Conservation (phyloP, 2,797 vertebrate genomes). For the Kryptolebias ocellatus region DNA sequence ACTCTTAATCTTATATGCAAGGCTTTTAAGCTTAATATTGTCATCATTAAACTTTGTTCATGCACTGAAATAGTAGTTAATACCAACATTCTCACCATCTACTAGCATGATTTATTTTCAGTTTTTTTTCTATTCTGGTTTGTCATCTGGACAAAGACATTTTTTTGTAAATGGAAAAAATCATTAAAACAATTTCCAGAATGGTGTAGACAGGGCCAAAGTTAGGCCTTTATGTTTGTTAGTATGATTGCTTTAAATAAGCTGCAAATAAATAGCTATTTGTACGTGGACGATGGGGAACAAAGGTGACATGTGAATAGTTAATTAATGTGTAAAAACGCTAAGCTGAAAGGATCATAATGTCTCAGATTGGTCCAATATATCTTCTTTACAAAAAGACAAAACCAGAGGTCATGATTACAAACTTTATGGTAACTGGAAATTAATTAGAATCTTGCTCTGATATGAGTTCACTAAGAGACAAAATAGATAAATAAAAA, state of each 20-base stretch:
- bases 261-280: not conserved
- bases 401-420: constrained; percentile 17
- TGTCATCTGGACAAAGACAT: no score
- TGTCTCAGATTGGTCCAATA: not conserved
- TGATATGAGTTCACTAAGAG: constrained; percentile 11
- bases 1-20: no score
- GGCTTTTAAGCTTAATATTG: no score
- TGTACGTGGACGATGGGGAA: not conserved
- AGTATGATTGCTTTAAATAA: not conserved
- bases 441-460: constrained; percentile 3
- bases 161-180: no score
- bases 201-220: not conserved
- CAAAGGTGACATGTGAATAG: not conserved
- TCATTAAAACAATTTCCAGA: no score
- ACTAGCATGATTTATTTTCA: no score
- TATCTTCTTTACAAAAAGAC: constrained; percentile 13
- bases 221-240: not conserved
- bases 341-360: constrained; percentile 12
- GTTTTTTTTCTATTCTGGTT: no score
- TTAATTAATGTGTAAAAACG: not conserved
- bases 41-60: no score
- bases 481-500: constrained; percentile 14
- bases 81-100: no score
- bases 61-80: no score
- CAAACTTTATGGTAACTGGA: constrained; percentile 13